These are phyloP conservation scores for Zosterops borbonicus DNA, from an alignment of 2,113 vertebrate species.

Conservation along the genomic window DNA sequence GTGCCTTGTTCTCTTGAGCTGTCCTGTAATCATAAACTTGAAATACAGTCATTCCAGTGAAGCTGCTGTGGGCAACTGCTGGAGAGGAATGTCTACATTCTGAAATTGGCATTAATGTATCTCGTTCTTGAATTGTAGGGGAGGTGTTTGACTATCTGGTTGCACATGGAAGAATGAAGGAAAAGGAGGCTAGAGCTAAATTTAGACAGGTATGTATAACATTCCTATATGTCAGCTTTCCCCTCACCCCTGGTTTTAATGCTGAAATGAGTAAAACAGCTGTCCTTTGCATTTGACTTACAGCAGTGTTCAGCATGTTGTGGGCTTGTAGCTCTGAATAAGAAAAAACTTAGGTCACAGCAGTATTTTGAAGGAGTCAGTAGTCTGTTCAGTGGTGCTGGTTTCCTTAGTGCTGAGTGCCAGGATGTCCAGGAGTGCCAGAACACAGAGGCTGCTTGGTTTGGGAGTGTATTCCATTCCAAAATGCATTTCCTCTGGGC, in stretches of 20 bases:
- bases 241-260: not conserved
- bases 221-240: not conserved
- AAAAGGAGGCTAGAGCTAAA: slow-evolving; percentile 98
- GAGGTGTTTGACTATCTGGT: slow-evolving; percentile 99
- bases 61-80: not conserved
- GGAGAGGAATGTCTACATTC: not conserved
- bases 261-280: not conserved
- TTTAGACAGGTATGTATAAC: slow-evolving; percentile 93
- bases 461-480: not conserved
- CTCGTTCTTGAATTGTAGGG: slow-evolving; percentile 76
- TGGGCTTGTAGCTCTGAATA: not conserved
- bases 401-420: not conserved
- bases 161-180: slow-evolving; percentile 99
- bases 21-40: not conserved
- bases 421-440: not conserved
- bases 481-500: not conserved
- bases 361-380: not conserved
- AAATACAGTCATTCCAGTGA: not conserved
- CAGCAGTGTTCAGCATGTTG: not conserved
- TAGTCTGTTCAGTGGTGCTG: not conserved
- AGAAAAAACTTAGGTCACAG: not conserved
- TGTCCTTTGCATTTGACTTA: not conserved
- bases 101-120: not conserved
- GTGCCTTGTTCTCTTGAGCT: not conserved
- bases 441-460: not conserved